Evolutionary conservation across 2,797 vertebrate genomes (phyloP).

Genomic region (Crenuchus spilurus): DNA sequence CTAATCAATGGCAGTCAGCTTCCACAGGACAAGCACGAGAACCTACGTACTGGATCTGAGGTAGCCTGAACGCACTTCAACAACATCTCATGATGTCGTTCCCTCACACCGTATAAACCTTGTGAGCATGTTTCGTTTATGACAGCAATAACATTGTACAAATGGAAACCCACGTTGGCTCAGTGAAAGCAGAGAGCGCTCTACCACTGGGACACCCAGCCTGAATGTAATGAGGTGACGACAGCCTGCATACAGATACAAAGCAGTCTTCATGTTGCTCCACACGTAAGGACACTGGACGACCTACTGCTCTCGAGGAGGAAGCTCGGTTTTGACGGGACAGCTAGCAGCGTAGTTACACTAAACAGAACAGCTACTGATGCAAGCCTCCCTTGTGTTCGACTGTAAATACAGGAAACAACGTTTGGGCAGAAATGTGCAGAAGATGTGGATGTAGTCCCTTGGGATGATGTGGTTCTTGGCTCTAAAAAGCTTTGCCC

Average conservation of each 20-base stretch:
- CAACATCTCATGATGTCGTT: neutral
- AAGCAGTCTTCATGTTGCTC: slow-evolving; percentile 25
- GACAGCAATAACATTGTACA: slow-evolving; percentile 42
- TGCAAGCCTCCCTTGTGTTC: neutral
- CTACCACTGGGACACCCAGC: slow-evolving; percentile 21
- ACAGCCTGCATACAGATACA: slow-evolving; percentile 32
- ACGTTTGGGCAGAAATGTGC: neutral
- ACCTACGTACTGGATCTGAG: neutral
- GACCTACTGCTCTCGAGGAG: slow-evolving; percentile 22
- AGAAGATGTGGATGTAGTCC: slow-evolving; percentile 1
- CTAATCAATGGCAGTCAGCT: slow-evolving; percentile 4
- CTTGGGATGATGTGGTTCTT: neutral
- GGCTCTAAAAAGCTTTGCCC: no score
- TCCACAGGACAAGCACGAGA: neutral
- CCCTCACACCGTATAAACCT: slow-evolving; percentile 33
- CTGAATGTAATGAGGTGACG: slow-evolving; percentile 21
- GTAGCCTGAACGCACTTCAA: slow-evolving; percentile 18
- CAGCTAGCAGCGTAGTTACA: slow-evolving; percentile 2
- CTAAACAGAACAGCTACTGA: slow-evolving; percentile 19
- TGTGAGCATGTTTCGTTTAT: slow-evolving; percentile 43
- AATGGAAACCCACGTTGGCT: slow-evolving; percentile 36
- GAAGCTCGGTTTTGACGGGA: slow-evolving; percentile 19
- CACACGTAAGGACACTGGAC: neutral
- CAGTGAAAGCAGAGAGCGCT: slow-evolving; percentile 41
- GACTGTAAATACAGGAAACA: slow-evolving; percentile 29